Percentiles rank a stretch among this genome's conserved stretches.
These are phyloP conservation scores for Lepidothrix coronata DNA, from an alignment of 2,113 vertebrate genomes.

Conservation along the genomic window DNA sequence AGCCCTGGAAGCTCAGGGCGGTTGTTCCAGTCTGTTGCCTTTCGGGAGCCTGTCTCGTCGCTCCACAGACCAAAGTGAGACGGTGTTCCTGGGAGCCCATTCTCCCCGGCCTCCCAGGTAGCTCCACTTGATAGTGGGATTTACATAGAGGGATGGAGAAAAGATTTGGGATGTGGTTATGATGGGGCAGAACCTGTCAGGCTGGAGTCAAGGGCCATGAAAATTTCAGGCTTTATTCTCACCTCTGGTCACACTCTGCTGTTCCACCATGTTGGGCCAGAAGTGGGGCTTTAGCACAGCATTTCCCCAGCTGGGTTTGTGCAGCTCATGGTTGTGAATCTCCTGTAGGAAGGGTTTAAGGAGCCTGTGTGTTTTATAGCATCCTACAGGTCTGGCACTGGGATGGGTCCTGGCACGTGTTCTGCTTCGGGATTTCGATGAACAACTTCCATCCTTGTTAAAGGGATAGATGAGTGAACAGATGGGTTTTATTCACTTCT, in stretches of 20 bases:
- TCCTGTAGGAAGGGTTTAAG: neutral
- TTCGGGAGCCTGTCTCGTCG: rapidly evolving
- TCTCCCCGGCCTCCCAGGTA: neutral
- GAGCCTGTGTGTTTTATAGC: neutral
- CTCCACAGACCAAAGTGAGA: rapidly evolving
- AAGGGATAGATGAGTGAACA: neutral
- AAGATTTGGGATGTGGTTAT: neutral
- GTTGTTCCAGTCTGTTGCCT: neutral
- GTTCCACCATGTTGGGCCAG: rapidly evolving
- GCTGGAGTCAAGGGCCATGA: neutral
- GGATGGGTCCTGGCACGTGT: rapidly evolving
- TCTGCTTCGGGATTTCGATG: neutral
- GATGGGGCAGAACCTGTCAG: rapidly evolving
- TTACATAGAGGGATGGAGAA: neutral
- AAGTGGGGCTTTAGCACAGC: rapidly evolving
- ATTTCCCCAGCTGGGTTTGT: neutral
- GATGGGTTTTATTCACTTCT: neutral
- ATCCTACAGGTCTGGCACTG: neutral
- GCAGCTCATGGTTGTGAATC: neutral
- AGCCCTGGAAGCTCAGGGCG: neutral
- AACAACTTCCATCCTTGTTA: neutral
- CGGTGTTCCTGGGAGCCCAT: rapidly evolving
- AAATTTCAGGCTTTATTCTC: neutral
- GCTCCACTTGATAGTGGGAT: neutral
- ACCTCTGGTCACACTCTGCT: rapidly evolving